A percentile compares a stretch with the other conserved stretches of the same genome.
These are phyloP conservation scores for Pseudachorutes palmiensis DNA, from an alignment of 1,140 invertebrate genomes.

Conservation along the genomic window DNA sequence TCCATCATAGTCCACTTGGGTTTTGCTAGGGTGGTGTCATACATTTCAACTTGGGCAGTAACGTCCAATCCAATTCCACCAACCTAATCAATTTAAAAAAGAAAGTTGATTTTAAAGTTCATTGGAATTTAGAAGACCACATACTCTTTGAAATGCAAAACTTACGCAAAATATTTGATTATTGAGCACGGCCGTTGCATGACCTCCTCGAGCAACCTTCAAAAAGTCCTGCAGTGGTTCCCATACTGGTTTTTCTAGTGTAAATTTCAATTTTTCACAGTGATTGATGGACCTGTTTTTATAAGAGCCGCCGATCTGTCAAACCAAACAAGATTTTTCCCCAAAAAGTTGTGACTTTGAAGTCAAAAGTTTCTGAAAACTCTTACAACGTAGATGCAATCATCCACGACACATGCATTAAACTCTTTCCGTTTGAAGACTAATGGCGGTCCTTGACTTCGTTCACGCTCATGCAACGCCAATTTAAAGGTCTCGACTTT, in stretches of 20 bases:
- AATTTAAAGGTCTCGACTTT: not conserved
- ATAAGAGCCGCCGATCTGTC: not conserved
- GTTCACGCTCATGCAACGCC: not conserved
- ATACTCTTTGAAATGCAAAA: not conserved
- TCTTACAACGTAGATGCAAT: not conserved
- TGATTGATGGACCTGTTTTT: not conserved
- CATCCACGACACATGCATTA: not conserved
- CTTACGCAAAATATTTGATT: not conserved
- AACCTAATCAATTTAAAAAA: not conserved
- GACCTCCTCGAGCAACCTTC: not conserved
- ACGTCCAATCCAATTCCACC: not conserved
- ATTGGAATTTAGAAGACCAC: not conserved
- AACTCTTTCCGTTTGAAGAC: not conserved
- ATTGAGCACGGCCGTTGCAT: not conserved
- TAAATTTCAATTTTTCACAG: not conserved
- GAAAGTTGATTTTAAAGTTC: not conserved
- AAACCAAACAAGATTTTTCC: not conserved
- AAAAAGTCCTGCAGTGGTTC: not conserved
- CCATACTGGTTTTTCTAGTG: not conserved
- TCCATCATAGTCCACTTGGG: not conserved
- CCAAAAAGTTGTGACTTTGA: not conserved
- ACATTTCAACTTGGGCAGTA: not conserved
- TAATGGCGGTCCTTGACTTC: not conserved
- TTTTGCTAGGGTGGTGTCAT: not conserved
- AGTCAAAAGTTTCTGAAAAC: not conserved